Evolutionary conservation across 2,888 invertebrate genomes (phyloP).

Genomic region (Pocota personata): DNA sequence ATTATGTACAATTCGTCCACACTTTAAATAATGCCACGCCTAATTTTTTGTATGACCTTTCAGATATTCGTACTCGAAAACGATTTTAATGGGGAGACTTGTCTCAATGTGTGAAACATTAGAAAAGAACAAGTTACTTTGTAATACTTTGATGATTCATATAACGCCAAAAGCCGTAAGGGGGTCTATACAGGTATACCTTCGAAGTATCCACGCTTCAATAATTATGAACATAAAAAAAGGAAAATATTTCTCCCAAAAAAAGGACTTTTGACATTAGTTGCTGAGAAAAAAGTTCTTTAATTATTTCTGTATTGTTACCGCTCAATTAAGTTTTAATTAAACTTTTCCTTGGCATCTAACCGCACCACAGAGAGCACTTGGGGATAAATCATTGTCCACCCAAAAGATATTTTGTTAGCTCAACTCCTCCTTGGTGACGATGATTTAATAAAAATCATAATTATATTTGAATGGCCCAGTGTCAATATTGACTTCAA

Average conservation of each 20-base stretch:
- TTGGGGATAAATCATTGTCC: slow-evolving; percentile 6
- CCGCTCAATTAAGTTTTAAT: slow-evolving; percentile 51
- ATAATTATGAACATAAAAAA: background rate
- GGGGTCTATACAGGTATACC: too few relatives aligned
- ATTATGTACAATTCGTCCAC: too few relatives aligned
- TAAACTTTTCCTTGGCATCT: slow-evolving; percentile 30
- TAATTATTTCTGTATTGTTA: slow-evolving; percentile 35
- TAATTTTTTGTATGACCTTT: too few relatives aligned
- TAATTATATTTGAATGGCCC: slow-evolving; percentile 15
- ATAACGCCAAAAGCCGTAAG: too few relatives aligned
- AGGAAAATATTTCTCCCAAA: background rate
- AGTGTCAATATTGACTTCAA: slow-evolving; percentile 8
- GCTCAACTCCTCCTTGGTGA: background rate
- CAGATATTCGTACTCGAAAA: too few relatives aligned
- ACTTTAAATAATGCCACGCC: too few relatives aligned
- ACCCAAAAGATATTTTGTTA: background rate
- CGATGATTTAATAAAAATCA: slow-evolving; percentile 5
- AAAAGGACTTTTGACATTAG: slow-evolving; percentile 13
- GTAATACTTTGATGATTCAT: too few relatives aligned
- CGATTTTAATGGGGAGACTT: too few relatives aligned
- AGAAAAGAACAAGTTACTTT: too few relatives aligned
- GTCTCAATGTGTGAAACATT: too few relatives aligned
- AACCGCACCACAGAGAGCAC: background rate
- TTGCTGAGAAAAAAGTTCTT: slow-evolving; percentile 33
- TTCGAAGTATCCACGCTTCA: background rate